These are phyloP conservation scores for Alloscopus bannaensis DNA, from an alignment of 2,888 invertebrate species.

Conservation along the genomic window DNA sequence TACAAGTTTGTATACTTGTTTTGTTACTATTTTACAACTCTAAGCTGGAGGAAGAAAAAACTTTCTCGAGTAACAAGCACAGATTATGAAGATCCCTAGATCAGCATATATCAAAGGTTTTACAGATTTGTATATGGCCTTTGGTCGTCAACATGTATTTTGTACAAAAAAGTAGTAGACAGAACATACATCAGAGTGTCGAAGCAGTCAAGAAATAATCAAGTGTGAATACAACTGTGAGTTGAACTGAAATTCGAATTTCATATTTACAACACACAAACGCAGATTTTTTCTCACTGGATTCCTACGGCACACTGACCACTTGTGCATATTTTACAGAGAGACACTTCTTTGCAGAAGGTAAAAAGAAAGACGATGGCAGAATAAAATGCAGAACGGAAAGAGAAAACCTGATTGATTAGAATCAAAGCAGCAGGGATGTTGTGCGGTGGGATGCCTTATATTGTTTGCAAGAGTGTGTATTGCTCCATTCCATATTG, in stretches of 20 bases:
- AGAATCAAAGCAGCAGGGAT: conserved; percentile 54
- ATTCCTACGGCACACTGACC: background rate
- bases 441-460: background rate
- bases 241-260: background rate
- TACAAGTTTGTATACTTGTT: too few relatives aligned
- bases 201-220: background rate
- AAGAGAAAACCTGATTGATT: conserved; percentile 58
- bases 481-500: too few relatives aligned
- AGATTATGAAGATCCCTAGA: background rate
- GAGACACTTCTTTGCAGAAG: background rate
- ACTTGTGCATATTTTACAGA: background rate
- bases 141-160: background rate
- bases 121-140: too few relatives aligned
- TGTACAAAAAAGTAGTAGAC: background rate
- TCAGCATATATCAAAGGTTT: background rate
- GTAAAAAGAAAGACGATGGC: background rate
- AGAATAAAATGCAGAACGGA: background rate
- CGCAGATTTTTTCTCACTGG: conserved; percentile 21
- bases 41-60: too few relatives aligned
- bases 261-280: background rate
- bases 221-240: background rate
- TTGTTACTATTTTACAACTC: too few relatives aligned
- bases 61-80: too few relatives aligned
- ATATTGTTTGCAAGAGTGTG: too few relatives aligned
- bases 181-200: background rate